Base-by-base conservation (phyloP, 2,113 vertebrate species). In the Rhinolophus ferrumequinum region DNA sequence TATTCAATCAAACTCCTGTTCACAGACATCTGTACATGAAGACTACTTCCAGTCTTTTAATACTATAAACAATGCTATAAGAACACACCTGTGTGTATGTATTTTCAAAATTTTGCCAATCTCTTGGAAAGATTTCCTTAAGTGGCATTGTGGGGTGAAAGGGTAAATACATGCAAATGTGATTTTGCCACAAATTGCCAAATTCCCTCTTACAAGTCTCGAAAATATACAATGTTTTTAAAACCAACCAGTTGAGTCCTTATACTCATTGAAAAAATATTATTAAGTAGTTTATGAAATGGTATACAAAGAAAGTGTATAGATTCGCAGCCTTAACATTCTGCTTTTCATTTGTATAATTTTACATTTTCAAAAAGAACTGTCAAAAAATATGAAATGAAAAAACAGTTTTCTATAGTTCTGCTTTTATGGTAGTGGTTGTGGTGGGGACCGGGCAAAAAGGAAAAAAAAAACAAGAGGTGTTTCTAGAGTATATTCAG, bases 161-260 rank as follows among this genome's bases (percentile, higher is more conserved):
- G 50, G 8, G 11, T 93, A 96, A 86, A 90, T 93, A 96, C 81
- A 90, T 73, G 16, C 21, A 75, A 9, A 50, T 86, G 16, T 73
- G 22, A 60, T 86, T 86, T 67, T 90, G 24, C 14, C 35, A 66
- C 38, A 81, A 58, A 67, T 2, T 86, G 6, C 26, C 38, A 93
- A 64, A 73, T 73, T 67, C 2, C 14, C 19, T 64, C 35, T 73
- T 44, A 6, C 35, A 82, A 52, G 22, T 87, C 28, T 81, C 3
- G 91, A 52, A 85, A 82, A 73, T 8, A 47, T 18, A 81, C 15
- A 66, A 22, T 41, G 82, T 82, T 60, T 81, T 88, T 10, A 70
- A 86, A 84, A 69, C 13, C 24, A 73, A 64, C 54, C 30, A 67
- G 8, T 10, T 62, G 41, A 88, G 30, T 54, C 26, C 26, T 92